Base-by-base conservation (phyloP, 2,888 invertebrate genomes). In the Leptinotarsa juncta region DNA sequence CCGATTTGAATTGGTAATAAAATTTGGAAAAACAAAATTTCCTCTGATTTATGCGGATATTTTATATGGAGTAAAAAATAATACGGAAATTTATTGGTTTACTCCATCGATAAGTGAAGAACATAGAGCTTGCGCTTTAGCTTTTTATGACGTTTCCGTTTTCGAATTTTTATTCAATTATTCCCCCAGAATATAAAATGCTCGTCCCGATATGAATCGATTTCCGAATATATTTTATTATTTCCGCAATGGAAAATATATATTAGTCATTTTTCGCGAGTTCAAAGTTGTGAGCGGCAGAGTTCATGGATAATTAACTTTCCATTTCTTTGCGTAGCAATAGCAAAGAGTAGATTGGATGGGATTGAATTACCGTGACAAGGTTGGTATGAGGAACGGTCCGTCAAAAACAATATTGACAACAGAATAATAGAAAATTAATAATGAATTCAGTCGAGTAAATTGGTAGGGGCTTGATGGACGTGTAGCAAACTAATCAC, bases 1-100 rank as follows among this genome's bases (percentile, higher is more conserved):
- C 83, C 82, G 83, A 85, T 85, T 84, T 85, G 85, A 85, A 85
- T 85, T 85, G 85, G 85, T 85, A 85, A 85, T 85, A 84, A 84
- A 85, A 84, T 84, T 84, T 83, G 83, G 82, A 84, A 83, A 83
- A 84, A 85, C 84, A 83, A 84, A 83, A 83, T 83, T 84, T 83
- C 80, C 70, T 74, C 76, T 84, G 84, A 85, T 85, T 85, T 85
- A 84, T 84, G 82, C 78, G 74, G 80, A 81, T 81, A 82, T 83
- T 84, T 73, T 73, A 83, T 83, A 82, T 83, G 83, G 79, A 79
- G 81, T 81, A 82, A 83, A 83, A 84, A 83, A 82, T 82, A 83
- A 83, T 83, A 68, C 71, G 66, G 49, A 76, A 81, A 82, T 82
- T 82, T 82, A 80, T 82, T 76, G 79, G 77, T 75, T 75, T 78